These are phyloP conservation scores for Pherbina coryleti DNA, from an alignment of 2,888 invertebrate species.

Conservation along the genomic window DNA sequence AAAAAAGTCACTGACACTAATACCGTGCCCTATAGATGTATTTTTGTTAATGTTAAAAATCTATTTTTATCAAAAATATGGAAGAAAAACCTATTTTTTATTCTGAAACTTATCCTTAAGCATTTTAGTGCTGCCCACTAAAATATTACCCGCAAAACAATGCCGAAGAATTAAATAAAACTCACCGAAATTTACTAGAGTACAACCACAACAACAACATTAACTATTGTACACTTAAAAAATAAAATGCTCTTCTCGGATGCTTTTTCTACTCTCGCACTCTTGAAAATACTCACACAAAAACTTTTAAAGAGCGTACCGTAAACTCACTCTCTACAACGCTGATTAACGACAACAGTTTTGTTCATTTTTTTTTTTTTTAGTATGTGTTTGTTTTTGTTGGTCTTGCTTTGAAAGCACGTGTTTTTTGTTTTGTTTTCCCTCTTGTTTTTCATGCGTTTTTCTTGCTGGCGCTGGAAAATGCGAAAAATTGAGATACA, in stretches of 20 bases:
- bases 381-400: background rate
- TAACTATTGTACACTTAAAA: background rate
- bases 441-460: constrained; percentile 24
- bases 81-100: too few species aligned
- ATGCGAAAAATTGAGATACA: constrained; percentile 13
- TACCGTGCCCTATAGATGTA: too few species aligned
- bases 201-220: background rate
- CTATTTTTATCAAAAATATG: too few species aligned
- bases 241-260: background rate
- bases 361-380: constrained; percentile 4
- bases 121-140: too few species aligned
- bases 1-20: too few species aligned
- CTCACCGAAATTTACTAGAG: too few species aligned
- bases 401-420: constrained; percentile 12
- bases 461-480: constrained; percentile 18
- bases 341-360: background rate
- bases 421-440: constrained; percentile 27
- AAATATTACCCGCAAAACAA: too few species aligned
- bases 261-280: background rate
- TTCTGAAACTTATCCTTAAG: too few species aligned
- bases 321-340: background rate
- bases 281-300: background rate
- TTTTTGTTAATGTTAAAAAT: too few species aligned
- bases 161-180: too few species aligned
- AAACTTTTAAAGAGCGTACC: background rate